Base-by-base conservation (phyloP, 2,888 invertebrate genomes). In the Gordius sp. region DNA sequence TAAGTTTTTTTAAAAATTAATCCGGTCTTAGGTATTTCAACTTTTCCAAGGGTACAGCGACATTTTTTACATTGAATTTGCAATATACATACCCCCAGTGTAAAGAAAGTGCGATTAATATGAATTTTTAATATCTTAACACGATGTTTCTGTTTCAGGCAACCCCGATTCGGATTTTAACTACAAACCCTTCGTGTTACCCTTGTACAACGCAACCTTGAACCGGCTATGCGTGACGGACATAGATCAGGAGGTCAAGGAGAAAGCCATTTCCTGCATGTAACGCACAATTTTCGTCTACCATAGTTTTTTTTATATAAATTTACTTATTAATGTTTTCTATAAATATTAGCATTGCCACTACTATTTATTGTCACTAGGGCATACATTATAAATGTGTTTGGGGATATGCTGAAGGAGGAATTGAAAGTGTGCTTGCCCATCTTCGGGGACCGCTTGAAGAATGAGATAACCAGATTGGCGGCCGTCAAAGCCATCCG, bases 211-310 rank as follows among this genome's bases (percentile, higher is more conserved):
- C 59, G 82, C 82, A 64, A 84, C 86, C 0, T 71, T 87, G 62
- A 76, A 79, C 59, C 77, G 87, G 59, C 74, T 97, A 41, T 80
- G 80, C 64, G 84, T 91, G 28, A 82, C 89, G 0, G 93, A 97
- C 68, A 87, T 93, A 66, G 97, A 97, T 72, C 93, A 97, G 68
- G 97, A 97, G 72, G 93, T 97, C 0, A 93, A 97, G 69, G 97
- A 97, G 67, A 77, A 87, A 25, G 89, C 97, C 8, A 93, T 97
- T 61, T 81, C 47, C 20, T 47, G 47, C 86, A 1, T 86, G 91
- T 64, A 84, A 86, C 80, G n/a, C n/a, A n/a, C 68, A 62, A 64
- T 68, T 63, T 2, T 28, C 33, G 25, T 25, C 2, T 26, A n/a
- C 18, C 1, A 16, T 57, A 16, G 33, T 16, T 26, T 39, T 2